Evolutionary conservation across 2,797 vertebrate species (phyloP).

Genomic region (Paramormyrops hopkinsi): DNA sequence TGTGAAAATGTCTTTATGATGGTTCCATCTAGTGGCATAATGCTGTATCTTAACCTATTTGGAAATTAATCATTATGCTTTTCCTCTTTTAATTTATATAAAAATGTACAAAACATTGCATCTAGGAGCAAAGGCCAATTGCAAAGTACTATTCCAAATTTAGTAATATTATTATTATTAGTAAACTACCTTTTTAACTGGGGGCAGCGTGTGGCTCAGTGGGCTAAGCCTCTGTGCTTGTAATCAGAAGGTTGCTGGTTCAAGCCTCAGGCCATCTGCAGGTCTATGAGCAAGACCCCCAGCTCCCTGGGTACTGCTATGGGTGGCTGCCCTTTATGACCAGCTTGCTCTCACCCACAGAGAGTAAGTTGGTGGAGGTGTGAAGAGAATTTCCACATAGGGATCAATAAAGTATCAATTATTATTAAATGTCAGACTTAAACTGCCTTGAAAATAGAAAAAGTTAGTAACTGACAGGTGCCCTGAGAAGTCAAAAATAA

Average conservation of each 20-base stretch:
- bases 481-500: slow-evolving; percentile 31
- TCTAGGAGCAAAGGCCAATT: not conserved
- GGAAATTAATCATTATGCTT: not conserved
- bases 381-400: not conserved
- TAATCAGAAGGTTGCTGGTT: not conserved
- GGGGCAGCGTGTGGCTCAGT: not conserved
- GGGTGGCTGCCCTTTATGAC: not conserved
- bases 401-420: not conserved
- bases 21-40: slow-evolving; percentile 27
- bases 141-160: not conserved
- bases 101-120: not conserved
- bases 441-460: not conserved
- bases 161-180: not conserved
- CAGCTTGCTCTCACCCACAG: not conserved
- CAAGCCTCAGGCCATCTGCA: not conserved
- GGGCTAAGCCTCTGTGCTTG: not conserved
- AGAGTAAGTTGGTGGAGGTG: not conserved
- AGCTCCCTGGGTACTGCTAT: not conserved
- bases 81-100: not conserved
- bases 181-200: not conserved
- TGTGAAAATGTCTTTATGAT: slow-evolving; percentile 5
- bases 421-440: not conserved
- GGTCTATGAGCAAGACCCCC: not conserved
- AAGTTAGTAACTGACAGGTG: not conserved
- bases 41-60: slow-evolving; percentile 5